phyloP scores from a whole-genome alignment of 2,888 invertebrate genomes.

The Hedychridium roseum region DNA sequence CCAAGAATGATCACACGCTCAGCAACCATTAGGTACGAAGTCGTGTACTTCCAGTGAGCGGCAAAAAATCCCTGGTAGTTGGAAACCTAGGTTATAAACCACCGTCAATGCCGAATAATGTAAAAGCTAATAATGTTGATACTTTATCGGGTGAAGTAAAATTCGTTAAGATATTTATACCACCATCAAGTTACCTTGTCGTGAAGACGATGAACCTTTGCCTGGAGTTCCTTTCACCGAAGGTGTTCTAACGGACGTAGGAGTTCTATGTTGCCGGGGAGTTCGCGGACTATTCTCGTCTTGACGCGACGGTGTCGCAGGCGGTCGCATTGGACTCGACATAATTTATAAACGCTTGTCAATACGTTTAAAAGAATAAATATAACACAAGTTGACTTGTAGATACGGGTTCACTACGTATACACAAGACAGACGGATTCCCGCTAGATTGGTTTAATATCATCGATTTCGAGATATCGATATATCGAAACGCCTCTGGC shows the following conservation, averaged over 20 bases:
- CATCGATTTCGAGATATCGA: too few species aligned
- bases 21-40: neutral
- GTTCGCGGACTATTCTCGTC: conserved; percentile 35
- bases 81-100: neutral
- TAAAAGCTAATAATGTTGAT: neutral
- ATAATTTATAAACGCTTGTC: conserved; percentile 30
- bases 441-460: too few species aligned
- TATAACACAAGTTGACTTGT: conserved; percentile 1
- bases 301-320: conserved; percentile 42
- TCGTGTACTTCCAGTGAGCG: neutral
- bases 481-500: too few species aligned
- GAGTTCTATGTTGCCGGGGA: conserved; percentile 35
- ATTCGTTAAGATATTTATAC: neutral
- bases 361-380: neutral
- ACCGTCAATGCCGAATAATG: neutral
- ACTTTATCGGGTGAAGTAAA: neutral
- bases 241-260: conserved; percentile 7
- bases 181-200: neutral
- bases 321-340: conserved; percentile 55
- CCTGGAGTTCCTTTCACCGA: conserved; percentile 2
- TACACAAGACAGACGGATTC: too few species aligned
- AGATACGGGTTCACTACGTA: neutral
- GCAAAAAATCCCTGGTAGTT: neutral
- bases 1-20: neutral
- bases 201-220: conserved; percentile 15